Base-by-base conservation (phyloP, 92 coral and sea anemone species). In the Parazoanthus atlanticus region DNA sequence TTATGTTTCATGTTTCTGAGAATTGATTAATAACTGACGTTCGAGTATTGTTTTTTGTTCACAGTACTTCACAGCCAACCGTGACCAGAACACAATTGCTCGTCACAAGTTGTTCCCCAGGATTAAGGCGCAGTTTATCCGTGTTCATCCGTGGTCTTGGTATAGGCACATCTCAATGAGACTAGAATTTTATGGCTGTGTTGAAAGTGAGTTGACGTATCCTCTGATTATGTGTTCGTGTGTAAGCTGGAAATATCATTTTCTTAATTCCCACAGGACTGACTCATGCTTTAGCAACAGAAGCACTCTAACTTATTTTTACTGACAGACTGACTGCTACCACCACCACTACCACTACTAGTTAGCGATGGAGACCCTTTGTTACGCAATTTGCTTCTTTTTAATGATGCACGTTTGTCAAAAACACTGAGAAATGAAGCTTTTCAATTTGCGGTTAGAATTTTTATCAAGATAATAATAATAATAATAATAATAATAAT, bases 71-170 rank as follows among this genome's bases (percentile, higher is more conserved):
- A 41, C 66, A 70, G 87, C 77, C 43, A 84, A 84, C 52, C 61
- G 77, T 49, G 58, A 84, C 26, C 78, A 84, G 61, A 43, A 70
- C 67, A 26, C 78, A 70, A 23, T 70, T 28, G 79, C 70, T 7
- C 58, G 79, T 74, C 87, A 84, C 46, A 84, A 84, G 30, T 28
- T 84, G 87, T 84, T 84, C 40, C 87, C 87, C 64, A 84, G 87
- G 65, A 84, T 84, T 0, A 84, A 84, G 77, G 87, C 87, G 8
- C 87, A 69, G 40, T 41, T 40, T 21, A 84, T 84, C 41, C 87
- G 87, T 43, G 67, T 84, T 13, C 78, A 84, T 25, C 87, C 87
- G 6, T 84, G 87, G 87, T 26, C 78, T 17, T 84, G 87, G 87
- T 70, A 69, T 23, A 28, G 87, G n/a, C 78, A 67, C 36, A 84